These are phyloP conservation scores for Cantharis rustica DNA, from an alignment of 2,888 invertebrate genomes.

Conservation along the genomic window DNA sequence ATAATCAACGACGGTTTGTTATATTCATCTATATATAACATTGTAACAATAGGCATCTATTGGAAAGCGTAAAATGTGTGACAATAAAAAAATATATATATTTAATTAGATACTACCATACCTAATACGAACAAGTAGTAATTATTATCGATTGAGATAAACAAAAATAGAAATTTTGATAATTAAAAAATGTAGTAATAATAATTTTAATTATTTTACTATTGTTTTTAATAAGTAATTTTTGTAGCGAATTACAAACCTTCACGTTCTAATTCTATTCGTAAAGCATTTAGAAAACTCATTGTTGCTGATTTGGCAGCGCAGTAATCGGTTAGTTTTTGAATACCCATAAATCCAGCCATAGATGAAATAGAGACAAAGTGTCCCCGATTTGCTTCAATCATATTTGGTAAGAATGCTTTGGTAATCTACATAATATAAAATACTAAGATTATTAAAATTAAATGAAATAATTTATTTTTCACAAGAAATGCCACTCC, in stretches of 20 bases:
- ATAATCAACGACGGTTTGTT: too few relatives aligned
- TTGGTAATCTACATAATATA: constrained; percentile 74
- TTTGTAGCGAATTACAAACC: constrained; percentile 55
- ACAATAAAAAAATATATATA: too few relatives aligned
- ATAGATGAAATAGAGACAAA: constrained; percentile 87
- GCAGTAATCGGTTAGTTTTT: constrained; percentile 85
- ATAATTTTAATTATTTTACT: background rate
- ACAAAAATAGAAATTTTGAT: background rate
- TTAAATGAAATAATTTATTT: background rate
- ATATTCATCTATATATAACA: too few relatives aligned
- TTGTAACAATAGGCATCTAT: too few relatives aligned
- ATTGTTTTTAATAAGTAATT: background rate
- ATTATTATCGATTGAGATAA: background rate
- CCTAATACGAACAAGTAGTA: too few relatives aligned
- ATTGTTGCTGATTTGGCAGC: constrained; percentile 87
- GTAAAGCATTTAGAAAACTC: constrained; percentile 67
- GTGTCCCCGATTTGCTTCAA: constrained; percentile 80
- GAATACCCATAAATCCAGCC: constrained; percentile 67
- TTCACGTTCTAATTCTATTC: constrained; percentile 64
- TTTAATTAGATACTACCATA: too few relatives aligned
- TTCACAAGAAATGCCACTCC: too few relatives aligned
- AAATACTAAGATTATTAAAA: background rate
- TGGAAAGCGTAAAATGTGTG: too few relatives aligned
- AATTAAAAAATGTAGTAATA: background rate
- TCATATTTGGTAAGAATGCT: constrained; percentile 86